Percentiles rank a stretch among this genome's conserved stretches.
phyloP scores from a whole-genome alignment of 2,113 vertebrate species.

The Sclerurus mexicanus region DNA sequence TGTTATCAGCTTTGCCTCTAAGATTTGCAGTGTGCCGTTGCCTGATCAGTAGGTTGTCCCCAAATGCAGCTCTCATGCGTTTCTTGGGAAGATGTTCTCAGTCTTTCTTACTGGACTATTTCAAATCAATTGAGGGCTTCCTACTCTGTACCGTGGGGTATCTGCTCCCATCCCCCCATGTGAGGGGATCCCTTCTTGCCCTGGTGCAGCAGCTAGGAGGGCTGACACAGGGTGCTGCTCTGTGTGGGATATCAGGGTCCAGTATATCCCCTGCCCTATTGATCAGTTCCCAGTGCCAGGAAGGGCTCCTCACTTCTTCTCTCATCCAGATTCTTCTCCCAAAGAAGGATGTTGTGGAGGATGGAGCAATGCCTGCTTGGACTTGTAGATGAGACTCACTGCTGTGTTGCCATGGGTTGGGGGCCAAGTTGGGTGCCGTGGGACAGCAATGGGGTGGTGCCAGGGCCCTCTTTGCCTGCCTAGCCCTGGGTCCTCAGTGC shows the following conservation, averaged over 20 bases:
- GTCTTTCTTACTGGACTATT: neutral
- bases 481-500: neutral
- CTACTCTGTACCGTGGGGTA: neutral
- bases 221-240: neutral
- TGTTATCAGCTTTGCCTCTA: neutral
- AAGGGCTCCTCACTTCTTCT: neutral
- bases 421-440: neutral
- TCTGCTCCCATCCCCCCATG: rapidly evolving
- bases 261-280: neutral
- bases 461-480: neutral
- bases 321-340: neutral
- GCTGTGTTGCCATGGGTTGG: neutral
- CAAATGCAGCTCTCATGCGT: rapidly evolving
- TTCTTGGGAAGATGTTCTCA: neutral
- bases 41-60: neutral
- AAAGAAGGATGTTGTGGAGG: neutral
- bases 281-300: no score
- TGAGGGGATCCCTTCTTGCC: no score
- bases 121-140: neutral
- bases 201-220: neutral
- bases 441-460: rapidly evolving
- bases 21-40: neutral
- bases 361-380: neutral
- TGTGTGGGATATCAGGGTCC: neutral
- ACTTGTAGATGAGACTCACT: neutral